Evolutionary conservation across 2,797 vertebrate species (phyloP).

Genomic region (Amazonetta brasiliensis): DNA sequence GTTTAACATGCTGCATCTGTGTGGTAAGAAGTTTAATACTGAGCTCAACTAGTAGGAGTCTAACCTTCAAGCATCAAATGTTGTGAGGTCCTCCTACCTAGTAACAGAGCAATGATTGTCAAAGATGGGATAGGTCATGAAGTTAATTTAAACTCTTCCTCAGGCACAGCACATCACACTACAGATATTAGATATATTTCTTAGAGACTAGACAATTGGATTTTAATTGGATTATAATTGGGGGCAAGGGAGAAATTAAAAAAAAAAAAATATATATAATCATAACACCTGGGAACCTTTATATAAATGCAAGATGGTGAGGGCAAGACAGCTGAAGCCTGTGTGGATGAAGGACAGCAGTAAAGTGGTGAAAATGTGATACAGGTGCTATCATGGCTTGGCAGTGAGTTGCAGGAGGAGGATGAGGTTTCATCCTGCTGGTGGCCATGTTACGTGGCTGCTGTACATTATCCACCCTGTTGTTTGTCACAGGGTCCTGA

Average conservation of each 20-base stretch:
- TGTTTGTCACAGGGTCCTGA: not conserved
- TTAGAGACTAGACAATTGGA: not conserved
- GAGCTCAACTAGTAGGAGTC: not conserved
- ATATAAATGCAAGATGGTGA: not conserved
- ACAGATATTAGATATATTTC: not conserved
- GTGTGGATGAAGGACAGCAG: not conserved
- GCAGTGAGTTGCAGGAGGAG: not conserved
- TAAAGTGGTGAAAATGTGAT: not conserved
- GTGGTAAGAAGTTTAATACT: not conserved
- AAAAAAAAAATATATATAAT: not conserved
- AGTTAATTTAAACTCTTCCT: not conserved
- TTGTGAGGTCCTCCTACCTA: not conserved
- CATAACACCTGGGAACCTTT: not conserved
- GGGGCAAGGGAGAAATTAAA: rapidly evolving
- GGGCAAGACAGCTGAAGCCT: not conserved
- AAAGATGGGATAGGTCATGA: not conserved
- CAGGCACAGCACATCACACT: not conserved
- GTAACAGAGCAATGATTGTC: not conserved
- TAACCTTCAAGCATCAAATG: not conserved
- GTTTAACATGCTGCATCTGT: not conserved
- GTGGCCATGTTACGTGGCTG: not conserved
- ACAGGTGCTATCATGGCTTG: not conserved
- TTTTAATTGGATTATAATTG: not conserved
- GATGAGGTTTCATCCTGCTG: not conserved
- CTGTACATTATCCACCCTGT: rapidly evolving